phyloP scores from a whole-genome alignment of 2,797 vertebrate species.

The Amblyopsis hoosieri region DNA sequence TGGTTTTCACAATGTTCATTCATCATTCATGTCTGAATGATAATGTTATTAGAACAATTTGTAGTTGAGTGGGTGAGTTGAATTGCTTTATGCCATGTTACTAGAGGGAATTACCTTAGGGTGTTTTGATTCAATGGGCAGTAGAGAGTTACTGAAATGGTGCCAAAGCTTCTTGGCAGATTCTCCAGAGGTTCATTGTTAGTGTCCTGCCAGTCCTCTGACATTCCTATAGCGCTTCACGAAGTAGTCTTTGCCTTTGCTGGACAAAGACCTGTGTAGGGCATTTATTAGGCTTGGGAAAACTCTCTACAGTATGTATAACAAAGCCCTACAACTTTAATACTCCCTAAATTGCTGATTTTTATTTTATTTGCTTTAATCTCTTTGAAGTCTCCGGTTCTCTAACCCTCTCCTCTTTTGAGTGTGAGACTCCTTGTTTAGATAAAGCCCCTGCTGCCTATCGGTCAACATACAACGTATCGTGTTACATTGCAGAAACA shows the following conservation, averaged over 20 bases:
- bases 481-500: conserved; percentile 53
- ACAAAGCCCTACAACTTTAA: background rate
- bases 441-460: conserved; percentile 22
- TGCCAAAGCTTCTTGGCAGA: conserved; percentile 44
- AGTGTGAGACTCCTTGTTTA: conserved; percentile 29
- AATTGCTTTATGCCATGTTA: conserved; percentile 8
- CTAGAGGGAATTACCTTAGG: conserved; percentile 25
- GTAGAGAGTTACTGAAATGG: conserved; percentile 23
- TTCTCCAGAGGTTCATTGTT: conserved; percentile 22
- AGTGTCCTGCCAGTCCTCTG: conserved; percentile 4
- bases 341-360: no score
- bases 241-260: conserved; percentile 14
- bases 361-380: conserved; percentile 6
- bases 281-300: conserved; percentile 1
- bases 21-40: background rate
- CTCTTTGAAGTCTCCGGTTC: conserved; percentile 12
- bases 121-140: conserved; percentile 28
- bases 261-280: conserved; percentile 7
- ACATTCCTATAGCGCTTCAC: conserved; percentile 31
- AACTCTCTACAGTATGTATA: background rate
- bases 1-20: background rate
- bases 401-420: conserved; percentile 25
- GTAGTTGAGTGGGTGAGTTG: background rate
- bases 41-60: background rate
- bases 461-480: conserved; percentile 54